Percentiles rank a stretch among this genome's conserved stretches.
These are phyloP conservation scores for Falco peregrinus DNA, from an alignment of 2,797 vertebrate genomes.

Conservation along the genomic window DNA sequence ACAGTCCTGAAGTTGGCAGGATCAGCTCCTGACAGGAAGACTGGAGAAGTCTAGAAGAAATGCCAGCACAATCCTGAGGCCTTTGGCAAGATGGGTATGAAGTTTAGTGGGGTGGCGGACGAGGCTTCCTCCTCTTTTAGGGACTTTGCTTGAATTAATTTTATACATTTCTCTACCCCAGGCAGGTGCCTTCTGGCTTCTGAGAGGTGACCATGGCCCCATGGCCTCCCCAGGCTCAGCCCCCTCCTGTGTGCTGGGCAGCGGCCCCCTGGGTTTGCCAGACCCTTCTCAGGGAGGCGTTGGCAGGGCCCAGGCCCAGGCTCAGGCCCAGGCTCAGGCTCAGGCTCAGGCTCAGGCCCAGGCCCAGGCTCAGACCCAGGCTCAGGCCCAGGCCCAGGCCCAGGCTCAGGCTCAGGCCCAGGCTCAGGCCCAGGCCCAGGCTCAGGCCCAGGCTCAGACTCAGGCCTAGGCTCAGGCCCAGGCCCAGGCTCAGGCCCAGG, in stretches of 20 bases:
- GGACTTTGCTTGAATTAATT: not conserved
- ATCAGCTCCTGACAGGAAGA: not conserved
- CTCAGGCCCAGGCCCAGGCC: no score
- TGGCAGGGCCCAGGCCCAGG: not conserved
- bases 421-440: no score
- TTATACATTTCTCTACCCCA: not conserved
- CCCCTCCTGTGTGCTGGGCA: not conserved
- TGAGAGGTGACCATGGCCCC: rapidly evolving
- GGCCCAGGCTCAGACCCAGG: no score
- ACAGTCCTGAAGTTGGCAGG: not conserved
- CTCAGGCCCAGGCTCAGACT: no score
- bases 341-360: no score
- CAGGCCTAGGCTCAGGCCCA: no score
- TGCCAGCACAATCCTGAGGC: not conserved
- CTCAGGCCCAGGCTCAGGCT: no score
- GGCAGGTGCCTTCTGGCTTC: not conserved
- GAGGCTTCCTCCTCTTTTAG: not conserved
- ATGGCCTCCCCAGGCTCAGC: not conserved
- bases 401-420: no score
- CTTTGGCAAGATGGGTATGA: not conserved
- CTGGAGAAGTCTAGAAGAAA: not conserved
- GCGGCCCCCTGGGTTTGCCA: not conserved
- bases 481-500: no score
- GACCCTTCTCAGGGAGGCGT: rapidly evolving
- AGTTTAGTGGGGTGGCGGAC: rapidly evolving